Conservation (phyloP, 2,113 vertebrate genomes). For the Oreotrochilus melanogaster region DNA sequence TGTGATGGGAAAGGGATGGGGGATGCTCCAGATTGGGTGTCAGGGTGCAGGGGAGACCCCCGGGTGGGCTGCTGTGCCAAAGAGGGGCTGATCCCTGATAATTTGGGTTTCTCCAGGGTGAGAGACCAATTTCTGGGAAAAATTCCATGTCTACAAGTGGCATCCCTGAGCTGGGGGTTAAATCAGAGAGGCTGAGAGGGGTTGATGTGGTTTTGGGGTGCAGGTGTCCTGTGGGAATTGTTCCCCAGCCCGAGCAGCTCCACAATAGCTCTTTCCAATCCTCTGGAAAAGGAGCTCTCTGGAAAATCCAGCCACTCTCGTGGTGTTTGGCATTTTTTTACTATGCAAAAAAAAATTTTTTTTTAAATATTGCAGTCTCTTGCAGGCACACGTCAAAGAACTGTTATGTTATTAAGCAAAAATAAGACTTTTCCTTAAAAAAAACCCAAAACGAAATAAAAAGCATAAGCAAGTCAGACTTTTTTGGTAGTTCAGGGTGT, state of each 20-base stretch:
- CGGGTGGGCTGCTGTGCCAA: accelerated
- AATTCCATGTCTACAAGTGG: accelerated
- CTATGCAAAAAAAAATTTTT: neutral
- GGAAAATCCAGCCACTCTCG: neutral
- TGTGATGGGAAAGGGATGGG: neutral
- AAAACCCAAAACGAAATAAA: neutral
- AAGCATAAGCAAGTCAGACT: neutral
- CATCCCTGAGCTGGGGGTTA: neutral
- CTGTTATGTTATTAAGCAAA: neutral
- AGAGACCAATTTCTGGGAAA: neutral
- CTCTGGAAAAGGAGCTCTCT: neutral
- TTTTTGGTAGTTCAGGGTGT: conserved; percentile 11
- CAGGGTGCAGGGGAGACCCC: neutral
- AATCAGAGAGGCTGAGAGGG: neutral
- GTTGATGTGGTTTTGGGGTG: neutral
- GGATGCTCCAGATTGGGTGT: neutral
- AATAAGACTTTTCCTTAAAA: neutral
- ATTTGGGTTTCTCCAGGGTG: accelerated
- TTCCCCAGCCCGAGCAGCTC: accelerated
- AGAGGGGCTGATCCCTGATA: accelerated
- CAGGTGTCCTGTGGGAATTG: neutral
- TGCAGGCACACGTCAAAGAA: neutral
- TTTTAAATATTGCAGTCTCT: neutral
- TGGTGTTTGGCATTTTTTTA: neutral
- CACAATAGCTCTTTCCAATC: neutral